phyloP scores from a whole-genome alignment of 2,797 vertebrate genomes.

The Coluber constrictor region DNA sequence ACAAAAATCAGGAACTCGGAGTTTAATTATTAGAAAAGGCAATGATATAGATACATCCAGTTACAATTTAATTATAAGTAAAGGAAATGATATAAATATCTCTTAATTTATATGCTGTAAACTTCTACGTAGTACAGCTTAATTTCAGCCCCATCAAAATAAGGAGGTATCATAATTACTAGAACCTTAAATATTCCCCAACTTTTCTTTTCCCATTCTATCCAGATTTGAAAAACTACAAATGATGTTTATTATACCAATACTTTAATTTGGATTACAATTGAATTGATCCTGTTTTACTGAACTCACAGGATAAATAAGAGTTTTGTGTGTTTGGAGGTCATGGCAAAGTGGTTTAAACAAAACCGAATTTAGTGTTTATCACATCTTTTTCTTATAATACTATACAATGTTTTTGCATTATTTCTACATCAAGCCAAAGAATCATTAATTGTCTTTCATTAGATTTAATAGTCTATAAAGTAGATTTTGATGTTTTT shows the following conservation, averaged over 20 bases:
- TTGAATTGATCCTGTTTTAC: background rate
- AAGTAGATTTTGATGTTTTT: background rate
- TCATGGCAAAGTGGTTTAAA: background rate
- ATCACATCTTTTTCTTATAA: background rate
- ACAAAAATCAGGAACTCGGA: too few species aligned
- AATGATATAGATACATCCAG: background rate
- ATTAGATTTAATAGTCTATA: background rate
- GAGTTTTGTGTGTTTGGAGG: background rate
- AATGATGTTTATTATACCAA: background rate
- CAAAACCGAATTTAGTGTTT: background rate
- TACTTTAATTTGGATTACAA: background rate
- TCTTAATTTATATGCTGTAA: background rate
- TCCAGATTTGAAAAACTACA: background rate
- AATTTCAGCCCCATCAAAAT: background rate
- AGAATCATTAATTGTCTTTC: background rate
- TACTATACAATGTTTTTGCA: background rate
- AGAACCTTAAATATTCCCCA: background rate
- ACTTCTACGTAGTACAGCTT: background rate
- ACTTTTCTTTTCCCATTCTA: background rate
- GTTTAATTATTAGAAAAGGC: background rate
- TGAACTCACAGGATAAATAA: background rate
- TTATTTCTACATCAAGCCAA: background rate
- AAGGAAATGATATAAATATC: background rate
- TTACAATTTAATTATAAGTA: background rate
- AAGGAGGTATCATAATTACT: background rate